phyloP scores from a whole-genome alignment of 2,797 vertebrate genomes.

The Chaetodon trifasciatus region DNA sequence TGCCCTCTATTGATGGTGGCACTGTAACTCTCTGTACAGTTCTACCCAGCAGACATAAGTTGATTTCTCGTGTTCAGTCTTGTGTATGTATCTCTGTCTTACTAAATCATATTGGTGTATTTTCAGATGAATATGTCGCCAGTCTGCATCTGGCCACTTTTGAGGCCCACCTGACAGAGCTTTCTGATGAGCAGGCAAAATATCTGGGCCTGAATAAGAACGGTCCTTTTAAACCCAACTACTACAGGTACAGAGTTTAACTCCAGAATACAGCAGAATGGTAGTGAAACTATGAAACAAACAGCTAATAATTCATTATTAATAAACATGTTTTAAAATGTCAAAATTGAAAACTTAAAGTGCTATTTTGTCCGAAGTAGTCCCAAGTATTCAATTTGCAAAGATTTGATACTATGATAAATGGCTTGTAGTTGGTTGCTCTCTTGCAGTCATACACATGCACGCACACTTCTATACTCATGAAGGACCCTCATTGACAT shows the following conservation, averaged over 20 bases:
- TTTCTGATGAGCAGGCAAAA: slow-evolving; percentile 95
- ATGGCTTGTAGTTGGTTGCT: neutral
- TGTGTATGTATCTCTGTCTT: neutral
- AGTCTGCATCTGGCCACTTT: slow-evolving; percentile 94
- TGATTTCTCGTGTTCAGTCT: neutral
- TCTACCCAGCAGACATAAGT: neutral
- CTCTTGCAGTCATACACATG: neutral
- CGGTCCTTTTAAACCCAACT: slow-evolving; percentile 97
- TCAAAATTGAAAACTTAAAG: neutral
- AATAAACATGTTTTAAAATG: neutral
- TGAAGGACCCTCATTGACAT: too few relatives aligned
- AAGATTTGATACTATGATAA: neutral
- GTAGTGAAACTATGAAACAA: neutral
- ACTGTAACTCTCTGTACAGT: neutral
- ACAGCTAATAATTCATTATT: neutral
- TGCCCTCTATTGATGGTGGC: neutral
- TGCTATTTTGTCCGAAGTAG: neutral
- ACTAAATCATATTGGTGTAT: slow-evolving; percentile 32
- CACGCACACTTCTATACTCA: too few relatives aligned
- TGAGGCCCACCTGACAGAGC: slow-evolving; percentile 95
- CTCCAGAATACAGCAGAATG: neutral
- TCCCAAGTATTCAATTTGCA: neutral
- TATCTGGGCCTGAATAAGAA: slow-evolving; percentile 98
- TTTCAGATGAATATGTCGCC: slow-evolving; percentile 94
- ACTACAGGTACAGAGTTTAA: slow-evolving; percentile 89